Evolutionary conservation across 2,797 vertebrate species (phyloP), one percentile per base, ranked within the genome.

Genomic region (Odontamblyopus rebecca): DNA sequence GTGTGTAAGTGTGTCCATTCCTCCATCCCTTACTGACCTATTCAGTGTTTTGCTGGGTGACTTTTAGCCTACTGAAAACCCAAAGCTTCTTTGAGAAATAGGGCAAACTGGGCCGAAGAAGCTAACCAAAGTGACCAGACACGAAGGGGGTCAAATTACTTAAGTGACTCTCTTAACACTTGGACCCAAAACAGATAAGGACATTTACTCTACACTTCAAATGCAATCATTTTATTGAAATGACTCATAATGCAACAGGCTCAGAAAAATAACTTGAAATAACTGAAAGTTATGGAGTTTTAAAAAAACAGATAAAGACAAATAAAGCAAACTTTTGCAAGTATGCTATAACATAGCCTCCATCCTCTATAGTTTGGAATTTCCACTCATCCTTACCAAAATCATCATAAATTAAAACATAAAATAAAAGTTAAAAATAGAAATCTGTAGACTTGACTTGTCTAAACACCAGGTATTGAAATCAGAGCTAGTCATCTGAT

Each of bases 401-500:
- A n/a, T 13, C 13, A 41, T 16, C 44, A 6, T 61, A 64, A 68
- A 65, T 60, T 30, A 57, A 44, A 41, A 27, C 32, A 8, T 61
- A 64, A 68, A 65, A 62, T 35, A 57, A 27, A 26, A 62, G 11
- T 13, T 19, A 27, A 27, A 51, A 78, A 29, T 61, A 76, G 48
- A 89, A 89, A 91, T 89, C 82, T 87, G 72, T 78, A 71, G 68
- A 63, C 27, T 60, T 82, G 79, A 89, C 70, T 86, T 19, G 61
- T 74, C 77, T 70, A 66, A 86, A 72, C 61, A 64, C 68, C 68
- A 61, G 72, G 61, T 67, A 50, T 61, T 83, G 89, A 88, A 91
- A 91, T 90, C 88, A 85, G 86, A 89, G 82, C 82, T 67, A 0
- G 85, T 59, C 77, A 90, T 70, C 82, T 61, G 84, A 91, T 84